A percentile compares a stretch with the other conserved stretches of the same genome.
These are phyloP conservation scores for Steinernema scapterisci DNA, from an alignment of 2,888 invertebrate species.

Conservation along the genomic window DNA sequence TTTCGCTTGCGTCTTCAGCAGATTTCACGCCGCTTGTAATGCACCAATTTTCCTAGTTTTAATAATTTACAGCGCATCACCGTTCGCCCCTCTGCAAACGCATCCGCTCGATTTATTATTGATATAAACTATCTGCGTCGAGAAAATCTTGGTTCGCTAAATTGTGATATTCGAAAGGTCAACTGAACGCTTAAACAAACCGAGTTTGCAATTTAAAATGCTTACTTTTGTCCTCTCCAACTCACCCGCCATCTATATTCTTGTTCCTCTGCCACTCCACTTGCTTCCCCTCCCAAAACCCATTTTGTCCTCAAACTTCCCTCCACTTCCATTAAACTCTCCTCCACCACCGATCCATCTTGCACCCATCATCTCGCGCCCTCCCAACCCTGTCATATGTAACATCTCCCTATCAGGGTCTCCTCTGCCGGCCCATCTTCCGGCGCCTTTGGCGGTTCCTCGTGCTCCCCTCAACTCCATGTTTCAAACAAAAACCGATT, in stretches of 20 bases:
- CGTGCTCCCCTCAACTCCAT: neutral
- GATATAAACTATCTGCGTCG: neutral
- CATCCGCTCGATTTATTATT: conserved; percentile 5
- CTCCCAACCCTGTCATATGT: neutral
- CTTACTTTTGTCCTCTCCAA: too few species aligned
- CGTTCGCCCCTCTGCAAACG: neutral
- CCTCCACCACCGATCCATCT: neutral
- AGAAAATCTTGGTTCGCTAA: neutral
- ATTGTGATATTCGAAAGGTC: too few species aligned
- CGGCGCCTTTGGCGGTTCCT: neutral
- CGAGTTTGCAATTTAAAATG: too few species aligned
- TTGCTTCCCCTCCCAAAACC: neutral
- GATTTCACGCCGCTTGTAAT: too few species aligned
- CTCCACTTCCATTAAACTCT: neutral
- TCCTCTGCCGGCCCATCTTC: neutral
- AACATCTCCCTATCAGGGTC: neutral
- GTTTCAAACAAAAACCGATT: conserved; percentile 29
- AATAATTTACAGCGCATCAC: neutral
- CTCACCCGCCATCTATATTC: too few species aligned
- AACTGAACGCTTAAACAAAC: too few species aligned
- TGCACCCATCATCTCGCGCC: neutral
- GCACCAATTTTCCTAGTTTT: too few species aligned
- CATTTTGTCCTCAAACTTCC: neutral
- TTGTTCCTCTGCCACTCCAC: too few species aligned
- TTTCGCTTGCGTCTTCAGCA: too few species aligned